phyloP scores from a whole-genome alignment of 2,888 invertebrate genomes.

The Sphaerophoria rueppellii region DNA sequence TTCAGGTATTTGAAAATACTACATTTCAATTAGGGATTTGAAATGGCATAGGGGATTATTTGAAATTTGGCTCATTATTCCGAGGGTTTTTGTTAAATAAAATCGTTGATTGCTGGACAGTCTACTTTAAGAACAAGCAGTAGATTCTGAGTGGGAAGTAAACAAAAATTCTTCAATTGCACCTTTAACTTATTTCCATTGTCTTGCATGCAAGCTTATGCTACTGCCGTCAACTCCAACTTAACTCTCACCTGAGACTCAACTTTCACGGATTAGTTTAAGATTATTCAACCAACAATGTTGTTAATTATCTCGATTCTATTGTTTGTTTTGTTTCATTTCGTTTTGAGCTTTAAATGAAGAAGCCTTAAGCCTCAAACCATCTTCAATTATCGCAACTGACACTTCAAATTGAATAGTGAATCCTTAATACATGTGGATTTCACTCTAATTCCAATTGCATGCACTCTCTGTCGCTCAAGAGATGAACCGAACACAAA shows the following conservation, averaged over 20 bases:
- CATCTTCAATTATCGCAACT: conserved; percentile 62
- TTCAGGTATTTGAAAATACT: too few species aligned
- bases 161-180: not conserved
- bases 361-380: conserved; percentile 38
- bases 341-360: not conserved
- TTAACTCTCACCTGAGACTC: conserved; percentile 11
- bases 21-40: too few species aligned
- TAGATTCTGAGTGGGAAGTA: too few species aligned
- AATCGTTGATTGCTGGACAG: too few species aligned
- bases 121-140: too few species aligned
- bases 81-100: too few species aligned
- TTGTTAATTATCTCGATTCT: not conserved
- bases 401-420: conserved; percentile 49
- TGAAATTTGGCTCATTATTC: too few species aligned
- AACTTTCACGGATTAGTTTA: not conserved
- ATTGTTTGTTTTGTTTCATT: not conserved
- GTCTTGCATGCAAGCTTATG: not conserved
- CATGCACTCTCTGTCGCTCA: conserved; percentile 4
- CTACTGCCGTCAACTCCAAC: not conserved
- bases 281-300: conserved; percentile 9
- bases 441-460: conserved; percentile 42
- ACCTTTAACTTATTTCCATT: not conserved
- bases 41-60: too few species aligned
- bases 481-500: conserved; percentile 25
- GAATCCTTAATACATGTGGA: conserved; percentile 50